phyloP scores from a whole-genome alignment of 2,797 vertebrate genomes.

The Scleropages formosus region DNA sequence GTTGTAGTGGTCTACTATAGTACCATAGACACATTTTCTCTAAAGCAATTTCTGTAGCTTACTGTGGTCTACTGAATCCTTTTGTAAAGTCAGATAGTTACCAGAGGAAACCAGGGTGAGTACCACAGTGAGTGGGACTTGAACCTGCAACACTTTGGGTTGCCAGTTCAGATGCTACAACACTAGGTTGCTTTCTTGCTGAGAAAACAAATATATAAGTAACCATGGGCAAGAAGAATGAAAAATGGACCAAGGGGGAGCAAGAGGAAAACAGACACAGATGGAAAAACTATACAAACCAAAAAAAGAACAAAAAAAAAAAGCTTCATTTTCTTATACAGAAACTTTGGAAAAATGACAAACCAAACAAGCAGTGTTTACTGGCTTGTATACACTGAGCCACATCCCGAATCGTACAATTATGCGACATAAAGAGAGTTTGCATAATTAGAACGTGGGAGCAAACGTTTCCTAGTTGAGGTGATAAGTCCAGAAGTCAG shows the following conservation, averaged over 20 bases:
- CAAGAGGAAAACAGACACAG: too few relatives aligned
- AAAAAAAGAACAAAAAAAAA: background rate
- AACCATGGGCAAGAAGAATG: background rate
- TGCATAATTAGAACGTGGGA: background rate
- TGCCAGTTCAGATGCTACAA: background rate
- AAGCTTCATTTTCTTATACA: background rate
- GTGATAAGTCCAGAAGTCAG: too few relatives aligned
- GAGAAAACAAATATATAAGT: background rate
- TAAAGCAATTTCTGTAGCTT: too few relatives aligned
- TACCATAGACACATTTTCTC: too few relatives aligned
- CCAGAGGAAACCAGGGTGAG: too few relatives aligned
- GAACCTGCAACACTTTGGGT: background rate
- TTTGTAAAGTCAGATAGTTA: too few relatives aligned
- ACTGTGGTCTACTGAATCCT: too few relatives aligned
- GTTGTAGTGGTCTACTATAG: too few relatives aligned
- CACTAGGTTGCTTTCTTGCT: too few relatives aligned
- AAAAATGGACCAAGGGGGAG: background rate
- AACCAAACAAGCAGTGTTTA: background rate
- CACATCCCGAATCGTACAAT: background rate
- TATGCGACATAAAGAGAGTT: background rate
- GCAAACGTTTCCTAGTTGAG: too few relatives aligned
- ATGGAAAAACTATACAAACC: constrained; percentile 12
- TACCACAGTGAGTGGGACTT: too few relatives aligned
- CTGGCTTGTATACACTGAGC: background rate
- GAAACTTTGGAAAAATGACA: background rate